Evolutionary conservation across 2,888 invertebrate genomes (phyloP).

Genomic region (Drosophila percnosoma): DNA sequence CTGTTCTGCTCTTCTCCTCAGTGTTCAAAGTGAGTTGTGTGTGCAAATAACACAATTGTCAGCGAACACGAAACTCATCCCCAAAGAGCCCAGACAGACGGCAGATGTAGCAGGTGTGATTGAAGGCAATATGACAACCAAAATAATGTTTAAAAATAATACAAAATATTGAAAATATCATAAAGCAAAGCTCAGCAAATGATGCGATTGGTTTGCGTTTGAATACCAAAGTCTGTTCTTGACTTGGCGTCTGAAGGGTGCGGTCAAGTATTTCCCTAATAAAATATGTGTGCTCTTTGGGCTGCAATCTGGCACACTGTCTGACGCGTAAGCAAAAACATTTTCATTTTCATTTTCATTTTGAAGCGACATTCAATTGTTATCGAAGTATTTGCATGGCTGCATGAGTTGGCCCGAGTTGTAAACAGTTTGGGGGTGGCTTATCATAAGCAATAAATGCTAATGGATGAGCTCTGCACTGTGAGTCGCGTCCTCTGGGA

Average conservation of each 20-base stretch:
- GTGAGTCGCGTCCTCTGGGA: conserved; percentile 35
- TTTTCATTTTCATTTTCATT: conserved; percentile 26
- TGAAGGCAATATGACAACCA: conserved; percentile 47
- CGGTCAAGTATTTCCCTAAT: conserved; percentile 65
- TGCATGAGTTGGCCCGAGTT: background rate
- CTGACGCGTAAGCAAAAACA: conserved; percentile 64
- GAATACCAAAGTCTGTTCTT: conserved; percentile 26
- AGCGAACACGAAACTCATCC: conserved; percentile 26
- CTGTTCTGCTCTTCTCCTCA: background rate
- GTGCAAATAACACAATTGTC: conserved; percentile 56
- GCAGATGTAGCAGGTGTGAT: conserved; percentile 61
- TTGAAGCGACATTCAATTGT: conserved; percentile 58
- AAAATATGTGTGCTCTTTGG: conserved; percentile 42
- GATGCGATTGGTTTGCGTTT: conserved; percentile 20
- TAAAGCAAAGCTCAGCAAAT: conserved; percentile 62
- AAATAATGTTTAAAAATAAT: conserved; percentile 27
- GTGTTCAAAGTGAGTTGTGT: conserved; percentile 6
- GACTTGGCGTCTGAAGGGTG: conserved; percentile 66
- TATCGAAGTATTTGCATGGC: conserved; percentile 49
- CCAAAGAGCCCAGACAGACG: conserved; percentile 4
- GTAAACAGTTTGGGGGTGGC: conserved; percentile 36
- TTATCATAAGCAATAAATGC: conserved; percentile 73
- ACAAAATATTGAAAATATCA: conserved; percentile 41
- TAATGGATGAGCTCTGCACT: conserved; percentile 67
- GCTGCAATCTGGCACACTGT: conserved; percentile 2